A percentile compares a stretch with the other conserved stretches of the same genome.
Conservation (phyloP, 2,888 invertebrate species). For the Falcaria lacertinaria region DNA sequence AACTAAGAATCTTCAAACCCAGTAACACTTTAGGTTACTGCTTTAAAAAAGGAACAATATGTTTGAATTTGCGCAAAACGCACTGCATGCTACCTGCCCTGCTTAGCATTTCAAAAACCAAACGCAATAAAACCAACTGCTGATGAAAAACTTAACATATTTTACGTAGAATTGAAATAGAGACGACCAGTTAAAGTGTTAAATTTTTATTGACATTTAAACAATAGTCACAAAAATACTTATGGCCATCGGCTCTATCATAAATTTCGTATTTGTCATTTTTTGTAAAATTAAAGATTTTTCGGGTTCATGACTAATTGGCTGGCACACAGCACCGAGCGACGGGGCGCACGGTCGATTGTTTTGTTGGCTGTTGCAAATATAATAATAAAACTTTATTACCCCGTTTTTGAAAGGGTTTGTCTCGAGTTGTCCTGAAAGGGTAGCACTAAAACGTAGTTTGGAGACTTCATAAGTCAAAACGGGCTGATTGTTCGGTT, state of each 20-base stretch:
- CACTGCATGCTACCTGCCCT: slow-evolving; percentile 30
- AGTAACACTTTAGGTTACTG: too few relatives aligned
- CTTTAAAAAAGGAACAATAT: slow-evolving; percentile 11
- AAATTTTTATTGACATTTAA: slow-evolving; percentile 63
- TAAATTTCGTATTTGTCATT: slow-evolving; percentile 65
- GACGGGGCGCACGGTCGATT: slow-evolving; percentile 62
- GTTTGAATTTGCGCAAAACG: slow-evolving; percentile 19
- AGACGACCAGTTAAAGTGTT: slow-evolving; percentile 60
- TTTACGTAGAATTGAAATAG: slow-evolving; percentile 46
- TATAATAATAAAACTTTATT: slow-evolving; percentile 78
- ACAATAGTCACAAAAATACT: slow-evolving; percentile 57
- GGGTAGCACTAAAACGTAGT: slow-evolving; percentile 64
- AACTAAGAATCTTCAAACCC: background rate
- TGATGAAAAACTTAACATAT: slow-evolving; percentile 29
- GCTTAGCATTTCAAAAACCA: slow-evolving; percentile 20
- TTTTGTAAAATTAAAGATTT: slow-evolving; percentile 58
- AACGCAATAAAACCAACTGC: slow-evolving; percentile 14
- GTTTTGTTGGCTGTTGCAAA: slow-evolving; percentile 68
- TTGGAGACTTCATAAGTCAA: slow-evolving; percentile 63
- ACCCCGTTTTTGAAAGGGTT: slow-evolving; percentile 77
- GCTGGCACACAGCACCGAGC: slow-evolving; percentile 46
- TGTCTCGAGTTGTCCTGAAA: slow-evolving; percentile 58
- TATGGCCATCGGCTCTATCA: slow-evolving; percentile 49
- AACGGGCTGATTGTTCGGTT: slow-evolving; percentile 68
- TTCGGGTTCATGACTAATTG: slow-evolving; percentile 70